Evolutionary conservation across 2,888 invertebrate species (phyloP).

Genomic region (Agriopis aurantiaria): DNA sequence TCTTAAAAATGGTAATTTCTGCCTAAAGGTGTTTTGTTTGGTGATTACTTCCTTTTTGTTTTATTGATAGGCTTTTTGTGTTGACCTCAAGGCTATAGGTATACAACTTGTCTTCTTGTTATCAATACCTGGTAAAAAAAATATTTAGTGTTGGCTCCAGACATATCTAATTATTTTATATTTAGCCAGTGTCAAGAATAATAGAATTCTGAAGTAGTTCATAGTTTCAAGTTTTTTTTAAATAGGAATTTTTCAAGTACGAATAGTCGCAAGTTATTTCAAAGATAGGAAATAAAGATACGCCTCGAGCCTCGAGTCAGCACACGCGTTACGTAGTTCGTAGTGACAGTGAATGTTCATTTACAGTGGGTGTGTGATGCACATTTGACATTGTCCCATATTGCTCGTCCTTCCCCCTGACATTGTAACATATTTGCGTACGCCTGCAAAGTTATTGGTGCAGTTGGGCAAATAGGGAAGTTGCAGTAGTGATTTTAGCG

Average conservation of each 20-base stretch:
- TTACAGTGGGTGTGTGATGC: slow-evolving; percentile 47
- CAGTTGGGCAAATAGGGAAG: slow-evolving; percentile 25
- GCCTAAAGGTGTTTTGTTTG: slow-evolving; percentile 21
- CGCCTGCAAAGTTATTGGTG: slow-evolving; percentile 47
- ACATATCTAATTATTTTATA: no score
- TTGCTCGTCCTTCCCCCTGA: slow-evolving; percentile 67
- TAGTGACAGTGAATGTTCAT: not conserved
- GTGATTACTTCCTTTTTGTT: slow-evolving; percentile 29
- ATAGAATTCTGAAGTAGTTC: no score
- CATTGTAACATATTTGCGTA: slow-evolving; percentile 63
- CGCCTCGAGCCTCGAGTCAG: not conserved
- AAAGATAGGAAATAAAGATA: not conserved
- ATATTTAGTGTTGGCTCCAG: no score
- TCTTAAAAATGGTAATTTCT: slow-evolving; percentile 27
- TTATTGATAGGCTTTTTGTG: slow-evolving; percentile 32
- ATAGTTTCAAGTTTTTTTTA: no score
- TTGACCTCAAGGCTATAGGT: slow-evolving; percentile 10
- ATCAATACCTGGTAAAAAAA: not conserved
- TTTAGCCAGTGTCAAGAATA: no score
- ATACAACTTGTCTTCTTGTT: slow-evolving; percentile 2
- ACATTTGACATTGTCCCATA: slow-evolving; percentile 69
- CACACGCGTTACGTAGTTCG: not conserved
- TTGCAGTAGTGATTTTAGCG: not conserved
- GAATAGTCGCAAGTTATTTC: no score
- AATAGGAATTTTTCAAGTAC: no score